Evolutionary conservation across 2,888 invertebrate genomes (phyloP), one percentile per base, ranked within the genome.

Genomic region (Tinea semifulvella): DNA sequence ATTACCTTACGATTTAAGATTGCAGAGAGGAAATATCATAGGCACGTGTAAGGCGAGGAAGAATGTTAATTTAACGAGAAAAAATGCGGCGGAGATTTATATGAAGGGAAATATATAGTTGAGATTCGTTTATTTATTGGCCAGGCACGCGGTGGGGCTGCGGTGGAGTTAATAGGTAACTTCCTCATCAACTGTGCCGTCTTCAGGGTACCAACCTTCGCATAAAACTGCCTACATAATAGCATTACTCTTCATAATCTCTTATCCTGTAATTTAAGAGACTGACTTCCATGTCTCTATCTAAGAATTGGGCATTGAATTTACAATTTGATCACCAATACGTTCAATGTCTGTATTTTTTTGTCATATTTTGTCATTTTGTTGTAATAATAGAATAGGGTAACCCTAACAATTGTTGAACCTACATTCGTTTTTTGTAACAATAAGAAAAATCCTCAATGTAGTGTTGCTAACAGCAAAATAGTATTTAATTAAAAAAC

Each of bases 171-270:
- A 31, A 31, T 31, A 13, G 31, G 31, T n/a, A 14, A 31, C 31
- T 31, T 31, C 31, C 31, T 31, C 31, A 31, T 31, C 31, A 31
- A 31, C 31, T 31, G 31, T 31, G 31, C 31, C 31, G 31, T 31
- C 31, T 31, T 31, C 31, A 14, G 11, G 11, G 31, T 6, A 7
- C 31, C n/a, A 31, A 31, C 31, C 31, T 31, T 31, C 31, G 31
- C 31, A 13, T 22, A 7, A 31, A 3, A n/a, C 26, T 31, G 31
- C 13, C 31, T 11, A 13, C 31, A 31, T 13, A 13, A 4, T 11
- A n/a, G 11, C 26, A n/a, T n/a, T n/a, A n/a, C n/a, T n/a, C n/a
- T n/a, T n/a, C n/a, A n/a, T n/a, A n/a, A n/a, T n/a, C n/a, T n/a
- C n/a, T n/a, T n/a, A n/a, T n/a, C n/a, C n/a, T n/a, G n/a, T n/a